Percentiles rank a stretch among this genome's conserved stretches.
Evolutionary conservation across 2,113 vertebrate genomes (phyloP).

Genomic region (Callaeas wilsoni): DNA sequence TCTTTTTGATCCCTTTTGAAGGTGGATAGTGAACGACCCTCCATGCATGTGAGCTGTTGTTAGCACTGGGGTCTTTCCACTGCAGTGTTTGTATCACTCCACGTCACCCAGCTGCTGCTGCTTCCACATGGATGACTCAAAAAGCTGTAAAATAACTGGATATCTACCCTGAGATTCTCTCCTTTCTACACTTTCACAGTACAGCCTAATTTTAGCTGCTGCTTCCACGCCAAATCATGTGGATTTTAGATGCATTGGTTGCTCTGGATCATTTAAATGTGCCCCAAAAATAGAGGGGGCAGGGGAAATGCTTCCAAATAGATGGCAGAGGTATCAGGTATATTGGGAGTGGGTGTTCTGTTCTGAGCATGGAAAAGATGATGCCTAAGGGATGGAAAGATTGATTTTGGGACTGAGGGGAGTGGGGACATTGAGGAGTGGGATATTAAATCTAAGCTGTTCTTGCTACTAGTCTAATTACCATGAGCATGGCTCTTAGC

Average conservation of each 20-base stretch:
- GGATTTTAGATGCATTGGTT: neutral
- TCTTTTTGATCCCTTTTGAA: neutral
- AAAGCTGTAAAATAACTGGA: neutral
- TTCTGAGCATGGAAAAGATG: neutral
- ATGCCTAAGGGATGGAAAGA: neutral
- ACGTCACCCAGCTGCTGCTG: neutral
- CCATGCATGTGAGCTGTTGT: neutral
- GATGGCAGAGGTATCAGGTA: neutral
- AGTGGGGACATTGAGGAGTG: neutral
- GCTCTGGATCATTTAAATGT: neutral
- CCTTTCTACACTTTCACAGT: neutral
- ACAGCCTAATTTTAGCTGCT: neutral
- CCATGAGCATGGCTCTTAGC: neutral
- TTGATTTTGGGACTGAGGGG: neutral
- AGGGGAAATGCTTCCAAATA: neutral
- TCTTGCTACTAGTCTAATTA: neutral
- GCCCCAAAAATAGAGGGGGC: neutral
- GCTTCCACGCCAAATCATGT: accelerated
- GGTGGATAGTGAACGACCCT: neutral
- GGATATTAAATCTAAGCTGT: neutral
- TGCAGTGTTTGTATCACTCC: neutral
- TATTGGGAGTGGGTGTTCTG: neutral
- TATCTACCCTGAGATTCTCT: neutral
- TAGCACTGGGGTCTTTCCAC: neutral
- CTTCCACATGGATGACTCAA: constrained; percentile 16